Base-by-base conservation (phyloP, 2,113 vertebrate species). In the Chloebia gouldiae region DNA sequence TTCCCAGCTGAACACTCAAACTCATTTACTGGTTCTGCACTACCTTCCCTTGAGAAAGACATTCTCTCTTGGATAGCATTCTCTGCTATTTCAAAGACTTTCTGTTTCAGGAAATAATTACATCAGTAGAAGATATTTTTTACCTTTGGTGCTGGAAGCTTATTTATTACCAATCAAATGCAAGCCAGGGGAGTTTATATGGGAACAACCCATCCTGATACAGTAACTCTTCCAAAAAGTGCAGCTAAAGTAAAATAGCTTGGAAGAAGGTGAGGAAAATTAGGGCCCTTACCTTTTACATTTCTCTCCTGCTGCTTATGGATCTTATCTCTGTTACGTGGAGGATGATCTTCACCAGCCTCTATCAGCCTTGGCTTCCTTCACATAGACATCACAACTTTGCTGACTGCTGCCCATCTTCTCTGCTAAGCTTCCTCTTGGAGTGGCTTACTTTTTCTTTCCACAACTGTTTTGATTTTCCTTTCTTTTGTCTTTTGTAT, bases 401-500 rank as follows among this genome's bases (percentile, higher is more conserved):
- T 47, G 28, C 60, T 93, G n/a, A 40, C 18, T 45, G 79, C 24
- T 75, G 65, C 53, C 28, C n/a, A 33, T 80, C 91, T 86, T 73
- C 66, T 70, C 71, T 80, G 40, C 71, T 90, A 82, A 83, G 30
- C 24, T 33, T 77, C 44, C 22, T 70, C 59, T 71, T 37, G 28
- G 7, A 94, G n/a, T 5, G 4, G 4, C 16, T 81, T 33, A 39
- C 56, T 81, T 83, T 88, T 92, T 23, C 35, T 73, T 59, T 40
- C 39, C 37, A 44, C 33, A 70, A 66, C 2, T 35, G 23, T 17
- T 11, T 21, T 53, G 14, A 8, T 15, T 93, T 93, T 86, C 31
- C 44, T 91, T 95, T 81, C 88, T 63, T 86, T 88, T 83, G 71
- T 59, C 88, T 92, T 80, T 42, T 56, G 21, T 82, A 76, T 56